Conservation (phyloP, 2,888 invertebrate species). For the Rhaphigaster nebulosa region DNA sequence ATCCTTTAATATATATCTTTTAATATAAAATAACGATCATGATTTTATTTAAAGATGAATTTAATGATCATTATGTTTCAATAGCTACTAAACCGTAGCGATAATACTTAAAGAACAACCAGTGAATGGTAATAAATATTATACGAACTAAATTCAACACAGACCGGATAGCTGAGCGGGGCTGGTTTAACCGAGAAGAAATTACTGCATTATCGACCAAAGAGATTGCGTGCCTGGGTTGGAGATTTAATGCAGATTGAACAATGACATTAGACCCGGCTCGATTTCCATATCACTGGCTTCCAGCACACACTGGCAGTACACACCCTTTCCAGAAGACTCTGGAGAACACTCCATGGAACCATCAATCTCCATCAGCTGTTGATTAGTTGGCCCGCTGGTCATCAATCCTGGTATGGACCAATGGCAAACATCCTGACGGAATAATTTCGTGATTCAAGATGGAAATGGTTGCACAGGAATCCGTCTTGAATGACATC, state of each 20-base stretch:
- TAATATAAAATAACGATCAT: no score
- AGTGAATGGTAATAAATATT: not conserved
- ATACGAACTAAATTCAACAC: not conserved
- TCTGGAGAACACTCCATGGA: not conserved
- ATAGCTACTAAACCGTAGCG: not conserved
- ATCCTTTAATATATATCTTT: no score
- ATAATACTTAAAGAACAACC: not conserved
- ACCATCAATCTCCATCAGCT: not conserved
- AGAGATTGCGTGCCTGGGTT: not conserved
- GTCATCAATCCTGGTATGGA: not conserved
- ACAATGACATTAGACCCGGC: constrained; percentile 22
- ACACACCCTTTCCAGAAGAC: not conserved
- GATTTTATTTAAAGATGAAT: no score
- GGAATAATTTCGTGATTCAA: not conserved
- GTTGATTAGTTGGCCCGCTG: not conserved
- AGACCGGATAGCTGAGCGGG: not conserved
- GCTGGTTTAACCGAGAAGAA: constrained; percentile 31
- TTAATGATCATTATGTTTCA: no score
- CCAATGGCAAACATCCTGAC: not conserved
- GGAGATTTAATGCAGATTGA: constrained; percentile 31
- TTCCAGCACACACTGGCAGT: not conserved
- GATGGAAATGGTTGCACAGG: not conserved
- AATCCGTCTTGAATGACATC: not conserved
- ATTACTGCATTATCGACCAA: constrained; percentile 28
- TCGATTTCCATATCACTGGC: not conserved